Conservation (phyloP, 2,113 vertebrate genomes). For the Pholis gunnellus region DNA sequence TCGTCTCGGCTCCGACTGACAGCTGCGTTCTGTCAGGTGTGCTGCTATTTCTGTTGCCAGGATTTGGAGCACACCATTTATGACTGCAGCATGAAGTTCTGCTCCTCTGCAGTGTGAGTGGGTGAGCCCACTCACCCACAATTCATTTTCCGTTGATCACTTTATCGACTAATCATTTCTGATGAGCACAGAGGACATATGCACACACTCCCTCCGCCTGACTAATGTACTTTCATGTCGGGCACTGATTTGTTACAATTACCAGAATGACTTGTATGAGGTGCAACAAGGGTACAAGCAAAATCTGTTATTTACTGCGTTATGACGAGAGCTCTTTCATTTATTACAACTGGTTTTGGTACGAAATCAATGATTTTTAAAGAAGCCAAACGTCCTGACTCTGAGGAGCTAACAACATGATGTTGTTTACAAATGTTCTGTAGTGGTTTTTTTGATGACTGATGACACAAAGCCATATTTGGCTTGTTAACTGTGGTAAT, state of each 20-base stretch:
- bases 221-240: background rate
- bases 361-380: background rate
- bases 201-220: background rate
- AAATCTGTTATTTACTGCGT: background rate
- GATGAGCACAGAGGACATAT: background rate
- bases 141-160: background rate
- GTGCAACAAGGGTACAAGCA: background rate
- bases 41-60: conserved; percentile 45
- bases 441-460: background rate
- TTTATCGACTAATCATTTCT: background rate
- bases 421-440: background rate
- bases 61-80: conserved; percentile 19
- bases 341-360: background rate
- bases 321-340: background rate
- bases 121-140: conserved; percentile 1
- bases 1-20: conserved; percentile 47
- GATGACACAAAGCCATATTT: background rate
- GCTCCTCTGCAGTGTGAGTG: conserved; percentile 16
- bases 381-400: background rate
- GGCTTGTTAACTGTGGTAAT: background rate
- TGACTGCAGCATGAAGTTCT: conserved; percentile 46
- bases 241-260: background rate
- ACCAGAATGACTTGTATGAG: background rate
- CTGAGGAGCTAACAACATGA: background rate
- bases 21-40: conserved; percentile 67